Conservation (phyloP, 2,797 vertebrate genomes). For the Micrastur ruficollis region DNA sequence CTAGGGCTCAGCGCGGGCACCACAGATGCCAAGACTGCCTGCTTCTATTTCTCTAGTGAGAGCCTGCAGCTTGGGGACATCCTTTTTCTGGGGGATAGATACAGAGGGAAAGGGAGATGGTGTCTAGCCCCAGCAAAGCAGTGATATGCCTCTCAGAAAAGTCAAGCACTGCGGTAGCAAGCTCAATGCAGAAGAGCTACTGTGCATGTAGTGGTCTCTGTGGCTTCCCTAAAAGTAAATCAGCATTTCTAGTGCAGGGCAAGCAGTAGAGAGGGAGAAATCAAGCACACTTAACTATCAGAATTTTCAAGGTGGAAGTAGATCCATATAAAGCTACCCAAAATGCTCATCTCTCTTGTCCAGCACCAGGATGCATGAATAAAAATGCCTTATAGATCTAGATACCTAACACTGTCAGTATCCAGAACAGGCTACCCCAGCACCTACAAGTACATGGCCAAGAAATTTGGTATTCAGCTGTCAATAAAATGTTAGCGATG, state of each 20-base stretch:
- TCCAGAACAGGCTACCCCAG: neutral
- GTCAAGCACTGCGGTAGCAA: neutral
- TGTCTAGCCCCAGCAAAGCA: neutral
- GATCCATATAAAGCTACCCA: neutral
- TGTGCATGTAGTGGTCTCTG: neutral
- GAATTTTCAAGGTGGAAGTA: neutral
- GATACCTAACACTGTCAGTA: rapidly evolving
- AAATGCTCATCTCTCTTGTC: neutral
- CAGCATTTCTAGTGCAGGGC: neutral
- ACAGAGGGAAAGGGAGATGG: neutral
- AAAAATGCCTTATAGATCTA: neutral
- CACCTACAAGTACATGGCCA: neutral
- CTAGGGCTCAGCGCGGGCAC: rapidly evolving
- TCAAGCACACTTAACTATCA: rapidly evolving
- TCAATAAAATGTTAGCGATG: rapidly evolving
- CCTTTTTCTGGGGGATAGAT: neutral
- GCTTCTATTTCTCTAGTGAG: neutral
- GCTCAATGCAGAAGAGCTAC: neutral
- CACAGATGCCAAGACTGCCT: rapidly evolving
- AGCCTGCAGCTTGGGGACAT: neutral
- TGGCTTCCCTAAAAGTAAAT: neutral
- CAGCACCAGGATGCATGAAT: neutral
- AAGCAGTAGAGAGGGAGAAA: neutral
- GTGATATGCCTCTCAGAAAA: neutral
- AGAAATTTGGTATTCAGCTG: neutral